Percentiles rank a stretch among this genome's conserved stretches.
phyloP scores from a whole-genome alignment of 2,797 vertebrate genomes.

The Nannoperca australis region DNA sequence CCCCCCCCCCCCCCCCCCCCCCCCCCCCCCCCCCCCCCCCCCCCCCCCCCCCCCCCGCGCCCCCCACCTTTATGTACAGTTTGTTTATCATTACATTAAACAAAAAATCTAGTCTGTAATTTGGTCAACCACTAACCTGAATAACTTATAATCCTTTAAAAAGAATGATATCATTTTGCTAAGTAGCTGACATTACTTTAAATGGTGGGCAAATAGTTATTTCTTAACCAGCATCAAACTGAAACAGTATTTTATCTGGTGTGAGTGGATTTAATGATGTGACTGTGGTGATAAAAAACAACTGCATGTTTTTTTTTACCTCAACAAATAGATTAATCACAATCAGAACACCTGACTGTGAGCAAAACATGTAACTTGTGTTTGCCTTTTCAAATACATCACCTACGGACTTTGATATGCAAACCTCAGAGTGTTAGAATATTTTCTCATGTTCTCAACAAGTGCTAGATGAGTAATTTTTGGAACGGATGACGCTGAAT shows the following conservation, averaged over 20 bases:
- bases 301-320: background rate
- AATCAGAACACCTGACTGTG: conserved; percentile 7
- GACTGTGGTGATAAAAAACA: conserved; percentile 12
- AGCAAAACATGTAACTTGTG: conserved; percentile 10
- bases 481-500: conserved; percentile 48
- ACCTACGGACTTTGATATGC: conserved; percentile 12
- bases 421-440: conserved; percentile 24
- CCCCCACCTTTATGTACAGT: no score
- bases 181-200: conserved; percentile 14
- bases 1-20: no score
- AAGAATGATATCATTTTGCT: background rate
- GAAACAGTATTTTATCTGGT: conserved; percentile 32
- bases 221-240: conserved; percentile 33
- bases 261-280: conserved; percentile 35
- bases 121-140: background rate
- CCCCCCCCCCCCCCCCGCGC: no score
- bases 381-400: conserved; percentile 32
- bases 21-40: no score
- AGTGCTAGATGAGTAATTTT: conserved; percentile 51
- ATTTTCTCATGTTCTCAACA: conserved; percentile 38
- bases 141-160: background rate
- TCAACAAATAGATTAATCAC: conserved; percentile 13
- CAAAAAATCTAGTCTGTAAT: conserved; percentile 10
- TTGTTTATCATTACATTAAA: conserved; percentile 19
- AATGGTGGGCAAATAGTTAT: conserved; percentile 9